A percentile compares a stretch with the other conserved stretches of the same genome.
phyloP scores from a whole-genome alignment of 2,113 vertebrate species.

The Heterotilapia buettikoferi region DNA sequence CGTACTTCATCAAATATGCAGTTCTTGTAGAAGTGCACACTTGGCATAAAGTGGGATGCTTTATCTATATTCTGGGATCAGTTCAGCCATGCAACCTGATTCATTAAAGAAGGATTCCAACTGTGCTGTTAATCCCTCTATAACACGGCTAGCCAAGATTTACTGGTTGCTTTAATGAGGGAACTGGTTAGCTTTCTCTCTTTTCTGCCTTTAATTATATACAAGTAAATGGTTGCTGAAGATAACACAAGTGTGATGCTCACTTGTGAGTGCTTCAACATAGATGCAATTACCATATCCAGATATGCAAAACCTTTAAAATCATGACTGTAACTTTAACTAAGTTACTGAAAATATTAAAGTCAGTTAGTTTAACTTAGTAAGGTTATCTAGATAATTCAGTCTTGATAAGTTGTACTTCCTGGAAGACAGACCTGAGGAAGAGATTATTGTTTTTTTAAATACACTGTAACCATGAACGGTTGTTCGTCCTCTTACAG shows the following conservation, averaged over 20 bases:
- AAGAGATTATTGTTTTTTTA: background rate
- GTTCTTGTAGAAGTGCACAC: background rate
- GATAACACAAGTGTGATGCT: background rate
- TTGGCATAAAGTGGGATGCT: constrained; percentile 9
- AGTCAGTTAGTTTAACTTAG: background rate
- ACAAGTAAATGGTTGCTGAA: background rate
- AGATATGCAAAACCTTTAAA: background rate
- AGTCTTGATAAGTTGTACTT: background rate
- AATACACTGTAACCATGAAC: background rate
- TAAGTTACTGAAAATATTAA: background rate
- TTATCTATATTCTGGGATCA: constrained; percentile 23
- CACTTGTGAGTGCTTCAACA: background rate
- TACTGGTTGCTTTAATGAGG: background rate
- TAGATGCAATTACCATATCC: background rate
- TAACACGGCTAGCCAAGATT: background rate
- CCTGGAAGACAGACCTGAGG: background rate
- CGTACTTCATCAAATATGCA: background rate
- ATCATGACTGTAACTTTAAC: background rate
- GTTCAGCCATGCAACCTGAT: background rate
- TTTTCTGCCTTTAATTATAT: background rate
- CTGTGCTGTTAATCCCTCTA: background rate
- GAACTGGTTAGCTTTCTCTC: background rate
- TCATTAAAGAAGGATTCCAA: constrained; percentile 32
- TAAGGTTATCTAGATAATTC: background rate
- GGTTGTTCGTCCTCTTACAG: background rate